Evolutionary conservation across 2,888 invertebrate genomes (phyloP).

Genomic region (Barypeithes pellucidus): DNA sequence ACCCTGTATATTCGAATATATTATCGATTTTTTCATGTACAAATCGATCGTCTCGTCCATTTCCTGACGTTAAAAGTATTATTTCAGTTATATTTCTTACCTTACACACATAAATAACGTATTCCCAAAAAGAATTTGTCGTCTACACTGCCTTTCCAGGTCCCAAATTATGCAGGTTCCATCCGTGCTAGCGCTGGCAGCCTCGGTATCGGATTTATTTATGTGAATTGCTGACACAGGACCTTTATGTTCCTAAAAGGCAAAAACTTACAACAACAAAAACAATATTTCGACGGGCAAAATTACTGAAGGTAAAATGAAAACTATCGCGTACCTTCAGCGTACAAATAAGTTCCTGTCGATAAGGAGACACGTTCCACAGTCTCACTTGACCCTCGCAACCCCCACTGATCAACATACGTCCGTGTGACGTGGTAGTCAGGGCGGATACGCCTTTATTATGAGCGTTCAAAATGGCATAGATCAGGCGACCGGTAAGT

Average conservation of each 20-base stretch:
- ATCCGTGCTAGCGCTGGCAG: conserved; percentile 92
- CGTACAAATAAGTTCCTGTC: conserved; percentile 80
- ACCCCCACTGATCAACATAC: conserved; percentile 88
- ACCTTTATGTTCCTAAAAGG: conserved; percentile 84
- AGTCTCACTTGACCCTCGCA: conserved; percentile 93
- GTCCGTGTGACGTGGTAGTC: conserved; percentile 80
- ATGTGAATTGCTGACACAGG: conserved; percentile 88
- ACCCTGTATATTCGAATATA: no score
- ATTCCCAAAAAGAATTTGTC: conserved; percentile 90
- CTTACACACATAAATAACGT: conserved; percentile 85
- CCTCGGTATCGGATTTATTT: conserved; percentile 83
- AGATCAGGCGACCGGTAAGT: conserved; percentile 85
- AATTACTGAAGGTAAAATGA: no score
- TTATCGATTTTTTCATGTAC: no score
- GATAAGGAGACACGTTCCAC: conserved; percentile 82
- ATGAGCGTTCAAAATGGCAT: conserved; percentile 90
- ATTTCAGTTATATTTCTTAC: conserved; percentile 21
- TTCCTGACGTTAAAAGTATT: no score
- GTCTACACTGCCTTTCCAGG: conserved; percentile 79
- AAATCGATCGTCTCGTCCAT: no score
- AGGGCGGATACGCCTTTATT: conserved; percentile 91
- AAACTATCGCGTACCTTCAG: conserved; percentile 80
- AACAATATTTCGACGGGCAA: no score
- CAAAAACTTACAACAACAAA: not conserved
- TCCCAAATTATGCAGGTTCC: conserved; percentile 97